phyloP scores from a whole-genome alignment of 2,797 vertebrate genomes.

The Morus bassanus region DNA sequence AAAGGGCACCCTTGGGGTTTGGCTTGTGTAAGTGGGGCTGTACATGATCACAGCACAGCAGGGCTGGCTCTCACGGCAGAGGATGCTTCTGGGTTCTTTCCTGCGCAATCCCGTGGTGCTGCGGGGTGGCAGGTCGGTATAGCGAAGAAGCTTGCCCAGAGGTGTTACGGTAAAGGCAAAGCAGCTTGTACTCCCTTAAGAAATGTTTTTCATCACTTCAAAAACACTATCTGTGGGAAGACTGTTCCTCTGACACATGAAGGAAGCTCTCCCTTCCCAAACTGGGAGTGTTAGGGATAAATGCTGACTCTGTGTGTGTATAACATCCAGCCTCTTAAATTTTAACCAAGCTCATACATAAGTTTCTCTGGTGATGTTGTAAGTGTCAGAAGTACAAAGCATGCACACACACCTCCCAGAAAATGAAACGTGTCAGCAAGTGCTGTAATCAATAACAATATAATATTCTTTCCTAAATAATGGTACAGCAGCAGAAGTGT shows the following conservation, averaged over 20 bases:
- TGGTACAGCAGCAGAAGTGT: slow-evolving; percentile 61
- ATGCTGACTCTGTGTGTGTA: neutral
- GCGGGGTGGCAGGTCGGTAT: neutral
- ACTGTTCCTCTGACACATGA: slow-evolving; percentile 16
- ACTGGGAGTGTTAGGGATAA: neutral
- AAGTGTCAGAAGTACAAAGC: slow-evolving; percentile 63
- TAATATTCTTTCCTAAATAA: slow-evolving; percentile 79
- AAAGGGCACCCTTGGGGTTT: neutral
- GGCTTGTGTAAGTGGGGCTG: neutral
- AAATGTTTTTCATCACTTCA: neutral
- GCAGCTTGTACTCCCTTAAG: neutral
- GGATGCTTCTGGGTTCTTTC: neutral
- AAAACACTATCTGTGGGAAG: slow-evolving; percentile 12
- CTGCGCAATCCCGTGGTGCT: rapidly evolving
- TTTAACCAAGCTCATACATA: slow-evolving; percentile 41
- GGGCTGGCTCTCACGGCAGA: neutral
- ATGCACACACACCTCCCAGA: slow-evolving; percentile 67
- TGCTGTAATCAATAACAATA: slow-evolving; percentile 78
- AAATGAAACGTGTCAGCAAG: slow-evolving; percentile 78
- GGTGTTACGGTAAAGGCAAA: slow-evolving; percentile 6
- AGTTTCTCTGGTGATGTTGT: slow-evolving; percentile 40
- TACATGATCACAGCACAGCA: neutral
- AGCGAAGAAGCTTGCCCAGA: neutral
- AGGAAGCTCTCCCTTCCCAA: neutral
- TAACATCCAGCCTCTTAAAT: slow-evolving; percentile 29